These are phyloP conservation scores for Spilosoma lubricipeda DNA, from an alignment of 2,888 invertebrate species.

Conservation along the genomic window DNA sequence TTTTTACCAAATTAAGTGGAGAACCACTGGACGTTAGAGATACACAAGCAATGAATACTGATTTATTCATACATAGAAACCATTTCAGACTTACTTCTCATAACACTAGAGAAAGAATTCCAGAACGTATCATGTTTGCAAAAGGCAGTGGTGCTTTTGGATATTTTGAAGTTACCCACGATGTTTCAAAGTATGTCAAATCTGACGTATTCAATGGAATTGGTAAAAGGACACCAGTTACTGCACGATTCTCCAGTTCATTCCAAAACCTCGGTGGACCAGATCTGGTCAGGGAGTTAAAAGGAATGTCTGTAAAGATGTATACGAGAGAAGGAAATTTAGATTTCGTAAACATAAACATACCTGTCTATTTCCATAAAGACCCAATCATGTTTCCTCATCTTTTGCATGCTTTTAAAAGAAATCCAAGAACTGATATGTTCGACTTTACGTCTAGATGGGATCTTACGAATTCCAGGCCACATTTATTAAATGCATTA, in stretches of 20 bases:
- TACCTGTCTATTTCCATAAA: conserved; percentile 94
- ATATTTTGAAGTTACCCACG: conserved; percentile 93
- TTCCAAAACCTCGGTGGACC: conserved; percentile 93
- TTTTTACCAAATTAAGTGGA: conserved; percentile 15
- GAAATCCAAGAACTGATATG: conserved; percentile 94
- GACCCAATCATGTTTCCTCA: conserved; percentile 93
- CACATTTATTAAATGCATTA: background rate
- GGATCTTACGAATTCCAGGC: conserved; percentile 90
- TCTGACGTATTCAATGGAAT: conserved; percentile 90
- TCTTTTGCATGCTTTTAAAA: conserved; percentile 95
- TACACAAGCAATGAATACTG: conserved; percentile 2
- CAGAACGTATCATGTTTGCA: conserved; percentile 96
- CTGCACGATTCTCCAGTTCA: conserved; percentile 91
- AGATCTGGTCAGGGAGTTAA: conserved; percentile 93
- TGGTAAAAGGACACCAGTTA: conserved; percentile 91
- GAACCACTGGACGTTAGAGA: conserved; percentile 22
- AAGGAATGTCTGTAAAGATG: conserved; percentile 95
- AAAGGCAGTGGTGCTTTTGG: conserved; percentile 95
- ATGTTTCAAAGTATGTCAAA: conserved; percentile 91
- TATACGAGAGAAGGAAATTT: conserved; percentile 95
- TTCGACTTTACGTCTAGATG: conserved; percentile 94
- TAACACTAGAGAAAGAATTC: conserved; percentile 93
- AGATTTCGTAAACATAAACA: conserved; percentile 94
- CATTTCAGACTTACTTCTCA: conserved; percentile 80
- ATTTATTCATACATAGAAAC: conserved; percentile 18